Percentiles rank a stretch among this genome's conserved stretches.
Conservation (phyloP, 2,113 vertebrate species). For the Cyprinodon brontotheroides region DNA sequence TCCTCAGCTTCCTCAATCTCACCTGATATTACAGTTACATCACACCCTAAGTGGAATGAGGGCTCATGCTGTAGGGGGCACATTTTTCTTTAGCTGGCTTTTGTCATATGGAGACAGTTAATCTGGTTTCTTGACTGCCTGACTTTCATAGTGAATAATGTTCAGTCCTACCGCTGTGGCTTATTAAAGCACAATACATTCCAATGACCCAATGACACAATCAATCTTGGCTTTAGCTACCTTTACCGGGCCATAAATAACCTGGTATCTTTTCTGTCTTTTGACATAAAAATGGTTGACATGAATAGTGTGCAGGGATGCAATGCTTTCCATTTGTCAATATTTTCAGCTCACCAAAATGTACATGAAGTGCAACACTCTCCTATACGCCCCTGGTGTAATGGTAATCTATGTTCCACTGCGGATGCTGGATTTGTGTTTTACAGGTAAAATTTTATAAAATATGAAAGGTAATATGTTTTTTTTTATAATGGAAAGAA, state of each 20-base stretch:
- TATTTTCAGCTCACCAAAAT: background rate
- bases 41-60: slow-evolving; percentile 50
- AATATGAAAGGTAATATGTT: too few relatives aligned
- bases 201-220: slow-evolving; percentile 35
- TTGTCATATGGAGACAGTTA: slow-evolving; percentile 53
- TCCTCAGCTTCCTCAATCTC: slow-evolving; percentile 25
- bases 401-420: too few relatives aligned
- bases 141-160: slow-evolving; percentile 54
- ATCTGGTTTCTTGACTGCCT: slow-evolving; percentile 58
- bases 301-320: background rate
- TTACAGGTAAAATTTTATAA: too few relatives aligned
- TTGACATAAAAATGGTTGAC: background rate
- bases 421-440: too few relatives aligned
- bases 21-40: slow-evolving; percentile 25
- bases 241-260: background rate
- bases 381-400: too few relatives aligned
- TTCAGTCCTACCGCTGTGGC: slow-evolving; percentile 14
- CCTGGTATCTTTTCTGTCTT: background rate
- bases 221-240: slow-evolving; percentile 11
- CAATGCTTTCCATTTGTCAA: background rate
- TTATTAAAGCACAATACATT: slow-evolving; percentile 49
- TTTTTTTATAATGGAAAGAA: too few relatives aligned
- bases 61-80: slow-evolving; percentile 16
- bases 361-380: too few relatives aligned
- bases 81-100: slow-evolving; percentile 41